These are phyloP conservation scores for Ophion costatus DNA, from an alignment of 2,888 invertebrate species.

Conservation along the genomic window DNA sequence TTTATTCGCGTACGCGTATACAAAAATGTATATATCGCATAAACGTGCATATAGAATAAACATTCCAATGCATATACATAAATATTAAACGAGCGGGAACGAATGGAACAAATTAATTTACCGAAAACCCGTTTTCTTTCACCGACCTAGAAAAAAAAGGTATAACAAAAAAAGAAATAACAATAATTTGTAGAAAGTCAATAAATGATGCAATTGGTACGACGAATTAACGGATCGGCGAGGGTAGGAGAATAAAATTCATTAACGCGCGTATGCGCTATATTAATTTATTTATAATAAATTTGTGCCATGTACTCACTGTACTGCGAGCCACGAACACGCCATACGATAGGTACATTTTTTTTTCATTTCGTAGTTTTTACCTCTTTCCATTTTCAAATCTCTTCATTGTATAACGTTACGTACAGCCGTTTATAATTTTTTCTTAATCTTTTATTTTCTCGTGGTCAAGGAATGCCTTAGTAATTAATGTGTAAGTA, in stretches of 20 bases:
- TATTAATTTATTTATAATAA: constrained; percentile 82
- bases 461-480: constrained; percentile 77
- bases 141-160: constrained; percentile 28
- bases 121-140: constrained; percentile 33
- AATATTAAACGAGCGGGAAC: constrained; percentile 14
- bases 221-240: constrained; percentile 14
- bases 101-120: constrained; percentile 33
- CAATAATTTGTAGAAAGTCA: constrained; percentile 25
- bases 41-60: constrained; percentile 71
- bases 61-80: constrained; percentile 74
- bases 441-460: constrained; percentile 59
- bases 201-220: constrained; percentile 14
- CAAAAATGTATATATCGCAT: constrained; percentile 59
- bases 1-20: constrained; percentile 65
- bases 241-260: constrained; percentile 39
- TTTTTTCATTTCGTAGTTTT: constrained; percentile 66
- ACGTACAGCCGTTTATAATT: constrained; percentile 78
- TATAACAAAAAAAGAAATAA: constrained; percentile 5
- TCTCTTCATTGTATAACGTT: constrained; percentile 77
- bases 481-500: constrained; percentile 50
- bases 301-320: constrained; percentile 74
- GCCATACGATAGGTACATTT: constrained; percentile 77
- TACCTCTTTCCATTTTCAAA: constrained; percentile 63
- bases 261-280: constrained; percentile 72
- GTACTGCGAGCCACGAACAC: constrained; percentile 71